Conservation (phyloP, 37 sponge, comb jelly and placozoan genomes). For the Halisarca cf. caerulea region DNA sequence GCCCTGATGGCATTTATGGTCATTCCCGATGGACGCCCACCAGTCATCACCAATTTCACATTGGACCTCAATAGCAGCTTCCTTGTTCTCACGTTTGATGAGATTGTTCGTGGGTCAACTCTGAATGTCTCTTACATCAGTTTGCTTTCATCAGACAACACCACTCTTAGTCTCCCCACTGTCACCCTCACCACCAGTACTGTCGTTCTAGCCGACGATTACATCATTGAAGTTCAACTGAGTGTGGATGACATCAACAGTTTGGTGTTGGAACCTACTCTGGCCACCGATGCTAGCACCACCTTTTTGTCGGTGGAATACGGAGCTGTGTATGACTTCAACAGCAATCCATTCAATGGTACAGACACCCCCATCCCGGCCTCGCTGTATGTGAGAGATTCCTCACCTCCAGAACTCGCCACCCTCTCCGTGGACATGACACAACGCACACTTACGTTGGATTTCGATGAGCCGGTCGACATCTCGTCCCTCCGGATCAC, state of each 20-base stretch:
- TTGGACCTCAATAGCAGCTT: conserved; percentile 57
- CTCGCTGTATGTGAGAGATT: conserved; percentile 56
- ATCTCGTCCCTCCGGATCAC: conserved; percentile 68
- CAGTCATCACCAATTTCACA: conserved; percentile 55
- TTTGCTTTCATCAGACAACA: conserved; percentile 49
- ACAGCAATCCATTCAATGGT: conserved; percentile 55
- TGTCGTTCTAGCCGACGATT: conserved; percentile 21
- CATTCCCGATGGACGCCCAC: conserved; percentile 55
- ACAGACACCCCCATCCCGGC: conserved; percentile 38
- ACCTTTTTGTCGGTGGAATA: conserved; percentile 71
- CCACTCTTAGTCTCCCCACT: conserved; percentile 22
- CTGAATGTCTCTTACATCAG: conserved; percentile 57
- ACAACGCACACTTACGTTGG: conserved; percentile 42
- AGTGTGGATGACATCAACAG: conserved; percentile 56
- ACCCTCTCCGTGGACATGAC: conserved; percentile 53
- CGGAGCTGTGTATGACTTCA: conserved; percentile 62
- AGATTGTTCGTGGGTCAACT: conserved; percentile 59
- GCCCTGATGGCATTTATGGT: conserved; percentile 56
- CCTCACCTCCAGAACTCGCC: conserved; percentile 48
- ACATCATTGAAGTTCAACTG: conserved; percentile 51
- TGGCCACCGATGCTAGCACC: conserved; percentile 50
- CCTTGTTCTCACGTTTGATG: conserved; percentile 78
- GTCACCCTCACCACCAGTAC: conserved; percentile 43
- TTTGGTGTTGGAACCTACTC: conserved; percentile 41
- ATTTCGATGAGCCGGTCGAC: conserved; percentile 80